Conservation (phyloP, 2,888 invertebrate genomes). For the Argynnis bischoffii region DNA sequence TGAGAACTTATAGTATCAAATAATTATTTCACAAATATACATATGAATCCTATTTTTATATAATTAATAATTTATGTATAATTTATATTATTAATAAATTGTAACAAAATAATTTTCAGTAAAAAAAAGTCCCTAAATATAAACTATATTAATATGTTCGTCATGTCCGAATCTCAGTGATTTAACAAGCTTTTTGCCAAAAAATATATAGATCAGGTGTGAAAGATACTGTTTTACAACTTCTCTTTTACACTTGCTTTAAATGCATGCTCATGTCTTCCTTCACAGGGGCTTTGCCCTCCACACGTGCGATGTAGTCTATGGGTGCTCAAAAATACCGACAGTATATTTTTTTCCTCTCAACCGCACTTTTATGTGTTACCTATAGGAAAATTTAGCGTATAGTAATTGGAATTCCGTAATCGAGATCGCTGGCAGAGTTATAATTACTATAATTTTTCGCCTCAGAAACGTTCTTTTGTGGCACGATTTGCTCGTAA, state of each 20-base stretch:
- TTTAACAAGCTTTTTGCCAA: too few species aligned
- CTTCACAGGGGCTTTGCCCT: constrained; percentile 45
- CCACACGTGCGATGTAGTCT: constrained; percentile 42
- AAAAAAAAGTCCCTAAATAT: too few species aligned
- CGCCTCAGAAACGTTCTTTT: not conserved
- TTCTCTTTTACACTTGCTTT: constrained; percentile 22
- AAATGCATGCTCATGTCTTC: constrained; percentile 18
- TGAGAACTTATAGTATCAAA: too few species aligned
- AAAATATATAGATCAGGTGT: constrained; percentile 20
- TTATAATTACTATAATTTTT: constrained; percentile 18
- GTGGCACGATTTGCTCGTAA: not conserved
- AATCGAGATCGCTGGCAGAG: constrained; percentile 5
- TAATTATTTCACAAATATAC: too few species aligned
- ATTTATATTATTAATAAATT: too few species aligned
- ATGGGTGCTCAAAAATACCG: not conserved
- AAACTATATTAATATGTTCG: too few species aligned
- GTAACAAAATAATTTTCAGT: too few species aligned
- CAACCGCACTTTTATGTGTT: constrained; percentile 2
- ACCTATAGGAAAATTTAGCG: not conserved
- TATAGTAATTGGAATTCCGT: not conserved
- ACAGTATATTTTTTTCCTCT: constrained; percentile 8
- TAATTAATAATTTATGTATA: too few species aligned
- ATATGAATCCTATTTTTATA: too few species aligned
- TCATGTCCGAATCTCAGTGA: too few species aligned
- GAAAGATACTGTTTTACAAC: constrained; percentile 19